Base-by-base conservation (phyloP, 2,888 invertebrate genomes). In the Dicyrtoma fusca region DNA sequence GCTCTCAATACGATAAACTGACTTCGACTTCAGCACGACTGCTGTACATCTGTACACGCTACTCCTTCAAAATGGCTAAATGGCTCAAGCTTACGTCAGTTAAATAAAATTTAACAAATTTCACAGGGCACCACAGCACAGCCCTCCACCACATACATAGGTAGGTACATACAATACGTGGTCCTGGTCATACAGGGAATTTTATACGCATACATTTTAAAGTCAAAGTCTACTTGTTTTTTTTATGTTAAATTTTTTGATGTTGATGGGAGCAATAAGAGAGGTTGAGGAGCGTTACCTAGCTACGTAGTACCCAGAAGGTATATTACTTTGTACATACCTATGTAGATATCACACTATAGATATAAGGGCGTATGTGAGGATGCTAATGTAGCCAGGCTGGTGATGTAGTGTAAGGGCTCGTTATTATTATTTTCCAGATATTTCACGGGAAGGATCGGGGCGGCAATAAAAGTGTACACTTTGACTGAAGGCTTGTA, bases 401-500 rank as follows among this genome's bases (percentile, higher is more conserved):
- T n/a, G n/a, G 59, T 10, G 59, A 14, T 14, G 23, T 11, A n/a
- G 70, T 42, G 23, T 51, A 63, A 53, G 68, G 76, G 75, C 70
- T 75, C 72, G 70, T 76, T 74, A 76, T 76, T 75, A 74, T 76
- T 74, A 76, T 76, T 76, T 75, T 73, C 66, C 75, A 75, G 74
- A 76, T 77, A 76, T 77, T 77, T 79, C 76, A 77, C 76, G 61
- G 77, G 77, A 72, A 76, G 75, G 74, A 77, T 75, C 75, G 75
- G 76, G 72, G 75, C 66, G 75, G 80, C 75, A 77, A 80, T 80
- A 80, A 80, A 80, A 80, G 77, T 77, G 75, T 74, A 72, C 69
- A 76, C 69, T 79, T 79, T 79, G 80, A 80, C 76, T 80, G 79
- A 79, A 79, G 73, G 77, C 79, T 80, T 80, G 78, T 80, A 80